phyloP scores from a whole-genome alignment of 2,113 vertebrate species.

The Microcebus lehilahytsara region DNA sequence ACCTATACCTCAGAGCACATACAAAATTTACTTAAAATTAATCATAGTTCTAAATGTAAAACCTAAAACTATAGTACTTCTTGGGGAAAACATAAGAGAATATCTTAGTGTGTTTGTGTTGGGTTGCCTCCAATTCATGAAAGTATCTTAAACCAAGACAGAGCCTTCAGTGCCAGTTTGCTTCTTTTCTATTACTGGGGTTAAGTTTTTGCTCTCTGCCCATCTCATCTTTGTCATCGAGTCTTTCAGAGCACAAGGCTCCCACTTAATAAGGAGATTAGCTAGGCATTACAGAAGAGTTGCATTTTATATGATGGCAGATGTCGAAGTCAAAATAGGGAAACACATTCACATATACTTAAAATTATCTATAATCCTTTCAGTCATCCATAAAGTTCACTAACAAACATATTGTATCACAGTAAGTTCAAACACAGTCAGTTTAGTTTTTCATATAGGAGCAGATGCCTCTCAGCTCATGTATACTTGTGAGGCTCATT shows the following conservation, averaged over 20 bases:
- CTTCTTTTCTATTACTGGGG: background rate
- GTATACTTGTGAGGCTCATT: slow-evolving; percentile 21
- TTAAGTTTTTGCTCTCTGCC: background rate
- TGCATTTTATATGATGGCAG: background rate
- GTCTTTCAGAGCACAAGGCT: background rate
- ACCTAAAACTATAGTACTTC: background rate
- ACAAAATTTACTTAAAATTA: background rate
- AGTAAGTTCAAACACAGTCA: background rate
- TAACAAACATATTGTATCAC: slow-evolving; percentile 36
- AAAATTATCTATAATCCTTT: background rate
- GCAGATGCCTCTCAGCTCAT: slow-evolving; percentile 18
- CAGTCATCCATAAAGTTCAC: background rate
- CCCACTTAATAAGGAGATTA: background rate
- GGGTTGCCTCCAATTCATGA: background rate
- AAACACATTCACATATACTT: background rate
- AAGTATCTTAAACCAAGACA: background rate
- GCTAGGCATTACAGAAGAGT: background rate
- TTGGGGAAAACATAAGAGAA: background rate
- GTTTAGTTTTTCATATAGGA: background rate
- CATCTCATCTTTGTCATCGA: background rate
- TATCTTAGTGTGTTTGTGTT: background rate
- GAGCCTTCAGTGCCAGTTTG: background rate
- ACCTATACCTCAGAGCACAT: background rate
- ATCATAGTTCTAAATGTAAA: background rate
- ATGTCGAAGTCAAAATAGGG: background rate